Evolutionary conservation across 1,140 invertebrate species (phyloP).

Genomic region (Drosophila bipectinata): DNA sequence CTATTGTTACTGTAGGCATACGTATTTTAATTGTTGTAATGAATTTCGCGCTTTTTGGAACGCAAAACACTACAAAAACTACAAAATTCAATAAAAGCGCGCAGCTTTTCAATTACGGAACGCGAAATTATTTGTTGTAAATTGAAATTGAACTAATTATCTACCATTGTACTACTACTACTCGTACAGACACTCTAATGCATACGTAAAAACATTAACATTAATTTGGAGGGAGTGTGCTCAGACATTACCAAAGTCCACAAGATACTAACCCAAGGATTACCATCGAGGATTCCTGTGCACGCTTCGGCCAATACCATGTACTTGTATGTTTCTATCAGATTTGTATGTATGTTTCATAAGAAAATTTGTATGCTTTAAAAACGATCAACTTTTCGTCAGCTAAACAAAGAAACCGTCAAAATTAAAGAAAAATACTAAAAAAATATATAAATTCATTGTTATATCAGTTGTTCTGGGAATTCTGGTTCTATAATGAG

Average conservation of each 20-base stretch:
- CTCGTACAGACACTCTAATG: conserved; percentile 33
- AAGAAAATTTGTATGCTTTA: conserved; percentile 67
- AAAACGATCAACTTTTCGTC: conserved; percentile 55
- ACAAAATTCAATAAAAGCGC: conserved; percentile 38
- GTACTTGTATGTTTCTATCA: conserved; percentile 65
- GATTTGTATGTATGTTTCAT: conserved; percentile 62
- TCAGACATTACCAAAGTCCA: neutral
- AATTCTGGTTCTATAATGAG: no score
- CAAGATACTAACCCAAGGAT: neutral
- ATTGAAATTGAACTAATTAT: conserved; percentile 70
- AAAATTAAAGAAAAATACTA: conserved; percentile 56
- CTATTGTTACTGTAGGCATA: conserved; percentile 53
- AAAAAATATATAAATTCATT: conserved; percentile 39
- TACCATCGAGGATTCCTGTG: conserved; percentile 10
- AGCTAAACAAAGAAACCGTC: conserved; percentile 48
- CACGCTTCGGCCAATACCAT: conserved; percentile 20
- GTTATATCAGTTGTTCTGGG: neutral
- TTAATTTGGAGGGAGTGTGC: conserved; percentile 24
- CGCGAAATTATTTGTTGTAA: conserved; percentile 74
- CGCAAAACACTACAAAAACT: conserved; percentile 6
- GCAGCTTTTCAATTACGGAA: conserved; percentile 28
- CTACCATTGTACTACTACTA: conserved; percentile 43
- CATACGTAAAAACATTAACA: conserved; percentile 40
- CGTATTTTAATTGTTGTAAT: conserved; percentile 60
- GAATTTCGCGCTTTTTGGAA: conserved; percentile 45